A percentile compares a stretch with the other conserved stretches of the same genome.
Evolutionary conservation across 2,888 invertebrate species (phyloP).

Genomic region (Orchesellides sinensis): DNA sequence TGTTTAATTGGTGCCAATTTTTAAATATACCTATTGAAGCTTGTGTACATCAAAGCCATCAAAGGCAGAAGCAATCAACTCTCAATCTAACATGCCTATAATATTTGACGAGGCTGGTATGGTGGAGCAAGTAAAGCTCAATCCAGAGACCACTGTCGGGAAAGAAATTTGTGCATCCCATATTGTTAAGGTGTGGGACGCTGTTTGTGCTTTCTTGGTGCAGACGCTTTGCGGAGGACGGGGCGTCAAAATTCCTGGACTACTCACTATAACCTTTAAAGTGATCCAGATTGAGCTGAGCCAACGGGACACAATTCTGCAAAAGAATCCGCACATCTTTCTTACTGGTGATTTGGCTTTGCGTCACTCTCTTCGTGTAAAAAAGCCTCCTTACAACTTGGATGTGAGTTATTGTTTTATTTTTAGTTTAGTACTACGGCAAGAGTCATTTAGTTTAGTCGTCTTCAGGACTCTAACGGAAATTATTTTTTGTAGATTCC

Average conservation of each 20-base stretch:
- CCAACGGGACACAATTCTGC: constrained; percentile 63
- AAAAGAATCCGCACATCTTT: constrained; percentile 69
- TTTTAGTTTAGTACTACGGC: constrained; percentile 6
- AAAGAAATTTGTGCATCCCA: constrained; percentile 71
- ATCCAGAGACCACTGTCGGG: constrained; percentile 62
- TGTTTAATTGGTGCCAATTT: neutral
- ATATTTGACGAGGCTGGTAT: constrained; percentile 69
- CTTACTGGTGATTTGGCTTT: constrained; percentile 60
- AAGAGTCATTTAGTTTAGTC: neutral
- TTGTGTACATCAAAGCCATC: neutral
- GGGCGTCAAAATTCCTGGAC: constrained; percentile 66
- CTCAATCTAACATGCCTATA: constrained; percentile 67
- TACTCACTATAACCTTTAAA: constrained; percentile 69
- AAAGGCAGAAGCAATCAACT: no score
- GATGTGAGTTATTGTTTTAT: constrained; percentile 50
- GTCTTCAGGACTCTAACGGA: neutral
- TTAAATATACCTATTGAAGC: neutral
- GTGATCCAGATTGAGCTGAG: constrained; percentile 61
- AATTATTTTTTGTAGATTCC: constrained; percentile 62
- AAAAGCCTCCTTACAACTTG: constrained; percentile 69
- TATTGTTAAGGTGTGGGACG: constrained; percentile 69
- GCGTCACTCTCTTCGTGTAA: constrained; percentile 65
- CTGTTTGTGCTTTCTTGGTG: constrained; percentile 63
- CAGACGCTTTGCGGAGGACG: constrained; percentile 67
- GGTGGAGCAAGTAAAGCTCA: constrained; percentile 68